Percentiles rank a stretch among this genome's conserved stretches.
phyloP scores from a whole-genome alignment of 2,113 vertebrate genomes.

The Sus scrofa region DNA sequence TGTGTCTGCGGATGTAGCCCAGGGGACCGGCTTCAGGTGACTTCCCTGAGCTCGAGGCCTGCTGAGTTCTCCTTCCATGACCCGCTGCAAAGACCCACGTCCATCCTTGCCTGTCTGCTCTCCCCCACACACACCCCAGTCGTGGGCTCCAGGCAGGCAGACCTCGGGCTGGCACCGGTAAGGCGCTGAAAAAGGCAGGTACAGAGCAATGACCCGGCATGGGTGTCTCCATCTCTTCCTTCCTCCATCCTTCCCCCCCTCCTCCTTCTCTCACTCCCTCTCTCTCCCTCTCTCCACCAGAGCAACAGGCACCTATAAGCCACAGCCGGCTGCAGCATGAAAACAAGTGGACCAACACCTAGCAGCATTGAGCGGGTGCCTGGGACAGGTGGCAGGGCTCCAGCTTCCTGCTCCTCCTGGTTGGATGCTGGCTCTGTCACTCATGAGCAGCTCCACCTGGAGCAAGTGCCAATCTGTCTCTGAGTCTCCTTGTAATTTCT shows the following conservation, averaged over 20 bases:
- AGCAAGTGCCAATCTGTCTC: too few species aligned
- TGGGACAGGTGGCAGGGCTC: fast-evolving
- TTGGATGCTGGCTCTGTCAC: background rate
- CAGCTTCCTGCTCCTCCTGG: background rate
- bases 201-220: too few species aligned
- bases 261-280: background rate
- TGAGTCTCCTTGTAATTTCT: too few species aligned
- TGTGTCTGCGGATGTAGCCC: background rate
- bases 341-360: background rate
- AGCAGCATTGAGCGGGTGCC: background rate
- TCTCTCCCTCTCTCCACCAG: background rate
- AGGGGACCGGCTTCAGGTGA: too few species aligned
- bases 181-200: background rate
- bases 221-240: fast-evolving
- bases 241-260: background rate
- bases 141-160: background rate
- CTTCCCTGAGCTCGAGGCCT: background rate
- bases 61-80: background rate
- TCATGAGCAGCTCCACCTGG: background rate
- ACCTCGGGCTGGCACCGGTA: background rate
- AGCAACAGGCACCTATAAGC: background rate
- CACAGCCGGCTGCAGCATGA: background rate
- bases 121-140: background rate
- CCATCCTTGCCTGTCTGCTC: background rate
- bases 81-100: background rate